Base-by-base conservation (phyloP, 2,888 invertebrate species). In the Drosophila pseudotalamancana region DNA sequence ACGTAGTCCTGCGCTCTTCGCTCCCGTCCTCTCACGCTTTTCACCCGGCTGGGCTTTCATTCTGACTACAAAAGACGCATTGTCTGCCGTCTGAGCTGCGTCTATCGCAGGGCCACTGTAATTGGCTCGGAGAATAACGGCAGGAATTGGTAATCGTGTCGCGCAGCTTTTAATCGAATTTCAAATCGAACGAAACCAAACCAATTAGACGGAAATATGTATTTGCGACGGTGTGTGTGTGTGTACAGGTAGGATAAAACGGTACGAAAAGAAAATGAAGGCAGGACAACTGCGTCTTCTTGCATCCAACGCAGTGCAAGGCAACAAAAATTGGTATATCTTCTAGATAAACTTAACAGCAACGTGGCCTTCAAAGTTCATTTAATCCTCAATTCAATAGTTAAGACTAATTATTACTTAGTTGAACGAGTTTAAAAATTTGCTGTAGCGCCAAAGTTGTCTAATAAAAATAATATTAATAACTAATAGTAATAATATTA, bases 121-220 rank as follows among this genome's bases (percentile, higher is more conserved):
- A 73, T 73, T 73, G 72, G 72, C 72, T 73, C 65, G 71, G 72
- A 75, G 72, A 74, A 70, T 73, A 70, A 57, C 23, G 48, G 61
- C 65, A 54, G 69, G 50, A 55, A 64, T 64, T 68, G 74, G 74
- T 64, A 73, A 72, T 69, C 74, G 72, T 45, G 60, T 57, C 75
- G 74, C 70, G 73, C 71, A 66, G 61, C 62, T 60, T 67, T 74
- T 74, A 74, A 74, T 74, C 73, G 73, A 74, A 74, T 74, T 74
- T 71, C 75, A 75, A 74, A 75, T 75, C 75, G 75, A 74, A 71
- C 71, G 55, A 66, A 63, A 35, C 43, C 73, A 63, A 74, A 73
- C 73, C 74, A 73, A 74, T 73, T 73, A 73, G 73, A 62, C 12
- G 43, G 34, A 66, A 69, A 54, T 42, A 25, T 37, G 46, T 39